Base-by-base conservation (phyloP, 2,888 invertebrate genomes). In the Psylliodes chrysocephalus region DNA sequence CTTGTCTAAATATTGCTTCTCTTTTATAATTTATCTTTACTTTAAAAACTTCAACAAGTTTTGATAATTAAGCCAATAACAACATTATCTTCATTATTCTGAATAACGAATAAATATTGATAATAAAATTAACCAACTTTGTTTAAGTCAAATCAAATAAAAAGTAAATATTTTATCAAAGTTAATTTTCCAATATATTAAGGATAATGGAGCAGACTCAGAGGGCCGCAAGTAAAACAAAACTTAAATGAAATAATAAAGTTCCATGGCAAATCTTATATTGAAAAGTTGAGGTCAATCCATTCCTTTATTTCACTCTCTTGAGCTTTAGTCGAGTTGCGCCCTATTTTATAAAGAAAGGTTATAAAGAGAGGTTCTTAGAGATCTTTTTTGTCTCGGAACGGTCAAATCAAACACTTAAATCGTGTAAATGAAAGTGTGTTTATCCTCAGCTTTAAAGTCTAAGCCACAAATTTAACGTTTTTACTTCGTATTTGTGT, bases 231-330 rank as follows among this genome's bases (percentile, higher is more conserved):
- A 25, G 46, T 46, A 46, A 46, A 46, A 46, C 22, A 46, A 46
- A 55, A 55, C 54, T 55, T 42, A 17, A 42, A 55, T 55, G 54
- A 18, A 55, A 55, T 55, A 42, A 55, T 55, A 42, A 55, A 42
- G 38, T 55, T 55, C 14, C 35, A 15, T 15, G 46, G 54, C 7
- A 42, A 55, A 42, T 30, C 42, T 22, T 55, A 56, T 44, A 56
- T 56, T 55, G 44, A 46, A 33, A 28, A 46, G 56, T 56, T 56
- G 56, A 35, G 30, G 46, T 56, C 46, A 56, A 35, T 30, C 7
- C 33, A 30, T 46, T 56, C 54, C 28, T 55, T 42, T 55, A 55
- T 55, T 55, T 55, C 15, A 19, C 12, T 55, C 54, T 42, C 25
- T 42, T 17, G 14, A 38, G 53, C 19, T 53, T 53, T 53, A 53